A percentile compares a stretch with the other conserved stretches of the same genome.
phyloP scores from a whole-genome alignment of 2,797 vertebrate species.

The Microhierax caerulescens region DNA sequence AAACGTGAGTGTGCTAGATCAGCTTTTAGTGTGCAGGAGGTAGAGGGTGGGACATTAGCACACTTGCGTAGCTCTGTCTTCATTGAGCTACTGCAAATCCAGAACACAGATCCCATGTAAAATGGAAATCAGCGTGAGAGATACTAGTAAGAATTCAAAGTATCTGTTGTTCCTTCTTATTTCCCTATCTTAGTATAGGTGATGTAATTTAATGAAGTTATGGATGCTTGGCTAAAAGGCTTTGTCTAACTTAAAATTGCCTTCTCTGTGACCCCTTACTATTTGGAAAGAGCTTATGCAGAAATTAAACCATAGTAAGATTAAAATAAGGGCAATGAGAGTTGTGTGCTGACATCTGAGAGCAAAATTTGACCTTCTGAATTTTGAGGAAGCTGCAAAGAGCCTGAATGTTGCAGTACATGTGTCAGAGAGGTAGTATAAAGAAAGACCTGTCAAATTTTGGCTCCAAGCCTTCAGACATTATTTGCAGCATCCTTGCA shows the following conservation, averaged over 20 bases:
- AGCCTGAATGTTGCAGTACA: neutral
- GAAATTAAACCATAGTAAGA: neutral
- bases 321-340: neutral
- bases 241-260: neutral
- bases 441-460: neutral
- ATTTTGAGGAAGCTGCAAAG: neutral
- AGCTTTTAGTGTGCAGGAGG: neutral
- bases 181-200: neutral
- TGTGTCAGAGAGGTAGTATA: neutral
- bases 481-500: neutral
- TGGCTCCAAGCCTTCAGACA: neutral
- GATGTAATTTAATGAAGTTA: neutral
- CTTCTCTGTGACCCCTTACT: neutral
- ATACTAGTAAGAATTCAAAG: neutral
- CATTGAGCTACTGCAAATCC: neutral
- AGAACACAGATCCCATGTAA: neutral
- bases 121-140: neutral
- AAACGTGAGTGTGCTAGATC: neutral
- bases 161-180: neutral
- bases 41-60: neutral
- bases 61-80: neutral
- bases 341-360: neutral
- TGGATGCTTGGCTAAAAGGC: neutral
- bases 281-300: neutral
- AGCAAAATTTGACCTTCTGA: neutral